Conservation (phyloP, 1,140 invertebrate genomes). For the Drosophila nikananu region DNA sequence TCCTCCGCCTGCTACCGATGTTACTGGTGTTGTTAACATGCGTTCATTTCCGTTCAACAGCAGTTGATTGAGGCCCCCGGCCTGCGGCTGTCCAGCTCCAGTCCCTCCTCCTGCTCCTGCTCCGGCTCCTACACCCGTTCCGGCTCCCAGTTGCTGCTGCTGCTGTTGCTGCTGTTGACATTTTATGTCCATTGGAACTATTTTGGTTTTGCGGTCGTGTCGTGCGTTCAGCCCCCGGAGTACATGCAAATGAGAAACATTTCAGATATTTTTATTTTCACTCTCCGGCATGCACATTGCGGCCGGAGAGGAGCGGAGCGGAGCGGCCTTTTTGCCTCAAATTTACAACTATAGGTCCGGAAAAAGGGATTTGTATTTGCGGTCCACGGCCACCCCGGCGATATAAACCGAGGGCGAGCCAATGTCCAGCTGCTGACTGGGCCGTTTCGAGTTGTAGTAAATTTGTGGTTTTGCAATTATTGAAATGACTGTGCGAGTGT, state of each 20-base stretch:
- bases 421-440: conserved; percentile 47
- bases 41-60: conserved; percentile 84
- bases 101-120: conserved; percentile 29
- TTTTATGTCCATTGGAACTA: conserved; percentile 85
- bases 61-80: conserved; percentile 77
- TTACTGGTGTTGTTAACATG: conserved; percentile 82
- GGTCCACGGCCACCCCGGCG: conserved; percentile 32
- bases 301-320: conserved; percentile 17
- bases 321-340: conserved; percentile 31
- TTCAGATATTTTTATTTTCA: conserved; percentile 84
- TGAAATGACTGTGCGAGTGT: conserved; percentile 76
- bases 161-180: conserved; percentile 73
- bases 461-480: conserved; percentile 85
- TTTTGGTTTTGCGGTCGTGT: conserved; percentile 80
- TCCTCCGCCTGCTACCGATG: conserved; percentile 47
- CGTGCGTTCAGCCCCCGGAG: conserved; percentile 29
- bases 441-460: conserved; percentile 84
- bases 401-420: conserved; percentile 19
- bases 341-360: conserved; percentile 69
- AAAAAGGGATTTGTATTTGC: conserved; percentile 73
- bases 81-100: conserved; percentile 52
- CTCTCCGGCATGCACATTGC: conserved; percentile 71
- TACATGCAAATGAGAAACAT: conserved; percentile 79
- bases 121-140: conserved; percentile 41
- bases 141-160: conserved; percentile 34